These are phyloP conservation scores for Orientallactaga sibirica DNA, from an alignment of 2,797 vertebrate genomes.

Conservation along the genomic window DNA sequence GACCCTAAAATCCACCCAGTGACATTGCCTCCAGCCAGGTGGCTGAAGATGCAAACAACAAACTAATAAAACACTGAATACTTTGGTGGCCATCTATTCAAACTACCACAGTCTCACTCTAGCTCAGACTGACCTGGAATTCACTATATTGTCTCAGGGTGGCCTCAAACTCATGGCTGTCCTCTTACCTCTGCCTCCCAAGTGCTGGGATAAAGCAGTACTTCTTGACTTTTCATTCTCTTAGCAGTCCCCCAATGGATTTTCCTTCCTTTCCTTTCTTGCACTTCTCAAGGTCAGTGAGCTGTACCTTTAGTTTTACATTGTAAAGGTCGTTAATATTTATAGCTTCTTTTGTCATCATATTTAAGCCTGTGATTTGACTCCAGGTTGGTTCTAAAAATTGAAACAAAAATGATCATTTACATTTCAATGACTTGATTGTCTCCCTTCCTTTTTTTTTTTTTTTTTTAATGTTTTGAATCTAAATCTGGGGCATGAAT, in stretches of 20 bases:
- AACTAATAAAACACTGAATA: no score
- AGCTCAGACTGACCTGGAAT: no score
- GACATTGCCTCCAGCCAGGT: no score
- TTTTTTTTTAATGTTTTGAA: background rate
- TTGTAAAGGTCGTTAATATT: constrained; percentile 63
- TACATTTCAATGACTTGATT: constrained; percentile 63
- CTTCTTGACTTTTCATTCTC: background rate
- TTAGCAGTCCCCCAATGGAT: background rate
- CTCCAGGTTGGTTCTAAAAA: constrained; percentile 68
- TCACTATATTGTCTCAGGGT: no score
- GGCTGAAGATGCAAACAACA: no score
- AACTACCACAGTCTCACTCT: no score
- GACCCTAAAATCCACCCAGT: no score
- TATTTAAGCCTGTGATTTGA: constrained; percentile 61
- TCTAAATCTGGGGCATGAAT: constrained; percentile 55
- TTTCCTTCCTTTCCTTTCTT: background rate
- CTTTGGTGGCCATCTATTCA: no score
- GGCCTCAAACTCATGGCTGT: no score
- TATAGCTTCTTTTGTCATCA: constrained; percentile 59
- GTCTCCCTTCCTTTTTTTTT: background rate
- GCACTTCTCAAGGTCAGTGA: constrained; percentile 9
- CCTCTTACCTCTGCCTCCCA: no score
- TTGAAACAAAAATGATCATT: constrained; percentile 69
- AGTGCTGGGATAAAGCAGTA: background rate
- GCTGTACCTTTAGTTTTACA: constrained; percentile 63